Percentiles rank a stretch among this genome's conserved stretches.
phyloP scores from a whole-genome alignment of 2,888 invertebrate genomes.

The Melikaiella ostensackeni region DNA sequence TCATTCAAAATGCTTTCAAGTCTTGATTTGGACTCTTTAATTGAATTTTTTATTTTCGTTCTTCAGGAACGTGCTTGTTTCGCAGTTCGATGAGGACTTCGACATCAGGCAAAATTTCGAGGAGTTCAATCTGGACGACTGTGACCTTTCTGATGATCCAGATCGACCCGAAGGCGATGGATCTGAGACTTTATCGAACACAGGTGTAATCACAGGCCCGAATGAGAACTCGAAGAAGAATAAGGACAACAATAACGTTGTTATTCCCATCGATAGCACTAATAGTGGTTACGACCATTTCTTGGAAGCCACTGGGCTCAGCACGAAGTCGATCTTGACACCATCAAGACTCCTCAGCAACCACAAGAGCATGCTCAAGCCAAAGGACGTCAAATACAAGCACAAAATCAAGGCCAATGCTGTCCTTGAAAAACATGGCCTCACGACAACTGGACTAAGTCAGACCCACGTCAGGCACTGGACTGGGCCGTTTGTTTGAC shows the following conservation, averaged over 20 bases:
- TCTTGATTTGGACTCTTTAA: not conserved
- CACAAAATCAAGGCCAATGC: conserved; percentile 82
- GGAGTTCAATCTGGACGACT: conserved; percentile 88
- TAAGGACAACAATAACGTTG: conserved; percentile 72
- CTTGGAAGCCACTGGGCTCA: conserved; percentile 87
- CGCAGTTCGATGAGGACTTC: conserved; percentile 77
- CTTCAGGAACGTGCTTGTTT: conserved; percentile 57
- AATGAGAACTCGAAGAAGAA: conserved; percentile 70
- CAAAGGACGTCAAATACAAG: conserved; percentile 87
- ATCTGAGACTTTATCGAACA: conserved; percentile 68
- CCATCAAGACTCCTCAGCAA: conserved; percentile 85
- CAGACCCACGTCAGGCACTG: conserved; percentile 76
- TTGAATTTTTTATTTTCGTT: not conserved
- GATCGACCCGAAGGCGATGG: conserved; percentile 72
- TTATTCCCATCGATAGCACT: conserved; percentile 74
- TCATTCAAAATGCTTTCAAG: too few species aligned
- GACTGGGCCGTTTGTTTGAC: conserved; percentile 78
- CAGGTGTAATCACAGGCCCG: conserved; percentile 62
- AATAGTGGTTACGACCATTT: conserved; percentile 84
- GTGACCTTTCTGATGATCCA: conserved; percentile 79
- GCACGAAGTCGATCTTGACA: conserved; percentile 86
- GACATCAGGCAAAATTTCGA: conserved; percentile 88
- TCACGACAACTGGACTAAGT: conserved; percentile 66
- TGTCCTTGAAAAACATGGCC: conserved; percentile 77
- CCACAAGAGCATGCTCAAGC: conserved; percentile 87